Evolutionary conservation across 1,140 invertebrate species (phyloP), one percentile per base, ranked within the genome.

Genomic region (Phocides pigmalion): DNA sequence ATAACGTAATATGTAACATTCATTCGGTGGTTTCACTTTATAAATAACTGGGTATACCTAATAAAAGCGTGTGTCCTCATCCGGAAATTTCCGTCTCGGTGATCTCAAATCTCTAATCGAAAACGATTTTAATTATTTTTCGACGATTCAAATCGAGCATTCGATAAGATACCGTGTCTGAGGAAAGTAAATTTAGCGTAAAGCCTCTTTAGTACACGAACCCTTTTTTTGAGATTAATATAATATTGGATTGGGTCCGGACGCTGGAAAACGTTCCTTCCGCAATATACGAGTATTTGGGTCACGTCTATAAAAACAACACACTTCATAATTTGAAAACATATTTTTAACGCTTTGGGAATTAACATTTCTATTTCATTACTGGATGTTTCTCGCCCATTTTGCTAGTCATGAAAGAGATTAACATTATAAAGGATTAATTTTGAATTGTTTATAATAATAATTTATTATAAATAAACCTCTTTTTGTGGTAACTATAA

Each of bases 41-140:
- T 53, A 53, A 53, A 53, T 53, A 53, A 37, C 16, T 19, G 50
- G 32, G 39, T 35, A 53, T 53, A n/a, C n/a, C n/a, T n/a, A 59
- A 59, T 59, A 59, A 59, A 59, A 47, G 41, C 56, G 0, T 16
- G 25, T 47, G 16, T 47, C 11, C 16, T 59, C 56, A 59, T 3
- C 25, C 25, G 44, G 25, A 47, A 59, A 59, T 61, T 49, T 61
- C 39, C 56, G 22, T 11, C 12, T 61, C 56, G 44, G 12, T 20
- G 56, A 37, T 61, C 54, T 46, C 44, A 22, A 35, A 47, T 35
- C 28, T 16, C 25, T 46, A 47, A 49, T 47, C 56, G 28, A 39
- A 49, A 61, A 37, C 42, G 44, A 61, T 47, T 61, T 61, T 61
- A 61, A 61, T 61, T 59, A 59, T 59, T 59, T 59, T 59, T 51